Percentiles rank a stretch among this genome's conserved stretches.
These are phyloP conservation scores for Hyperoodon ampullatus DNA, from an alignment of 2,113 vertebrate genomes.

Conservation along the genomic window DNA sequence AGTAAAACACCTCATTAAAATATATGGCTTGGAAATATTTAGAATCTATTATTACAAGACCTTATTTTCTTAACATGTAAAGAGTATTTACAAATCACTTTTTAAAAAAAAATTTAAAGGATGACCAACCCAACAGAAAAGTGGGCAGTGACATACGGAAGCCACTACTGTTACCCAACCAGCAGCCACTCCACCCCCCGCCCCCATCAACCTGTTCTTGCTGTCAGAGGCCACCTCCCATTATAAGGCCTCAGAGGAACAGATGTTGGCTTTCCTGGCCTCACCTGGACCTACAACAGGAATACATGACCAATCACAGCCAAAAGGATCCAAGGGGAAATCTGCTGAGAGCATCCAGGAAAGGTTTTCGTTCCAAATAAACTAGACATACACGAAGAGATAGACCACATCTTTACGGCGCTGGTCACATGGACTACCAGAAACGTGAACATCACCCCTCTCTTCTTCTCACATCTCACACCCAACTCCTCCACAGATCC, in stretches of 20 bases:
- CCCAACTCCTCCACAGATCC: background rate
- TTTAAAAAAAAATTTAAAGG: background rate
- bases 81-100: background rate
- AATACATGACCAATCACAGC: background rate
- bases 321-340: background rate
- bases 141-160: background rate
- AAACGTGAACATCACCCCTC: background rate
- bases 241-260: background rate
- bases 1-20: background rate
- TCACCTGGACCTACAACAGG: background rate
- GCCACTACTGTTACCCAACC: background rate
- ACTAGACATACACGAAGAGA: background rate
- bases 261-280: background rate
- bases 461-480: background rate
- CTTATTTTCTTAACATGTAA: background rate
- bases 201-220: background rate
- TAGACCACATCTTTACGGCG: fast-evolving
- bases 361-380: background rate
- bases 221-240: background rate
- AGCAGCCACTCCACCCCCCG: background rate
- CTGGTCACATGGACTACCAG: fast-evolving
- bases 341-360: background rate
- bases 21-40: background rate
- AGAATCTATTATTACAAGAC: background rate
- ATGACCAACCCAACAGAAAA: background rate